A percentile compares a stretch with the other conserved stretches of the same genome.
These are phyloP conservation scores for Axinella damicornis DNA, from an alignment of 37 sponge, comb jelly and placozoan species.

Conservation along the genomic window DNA sequence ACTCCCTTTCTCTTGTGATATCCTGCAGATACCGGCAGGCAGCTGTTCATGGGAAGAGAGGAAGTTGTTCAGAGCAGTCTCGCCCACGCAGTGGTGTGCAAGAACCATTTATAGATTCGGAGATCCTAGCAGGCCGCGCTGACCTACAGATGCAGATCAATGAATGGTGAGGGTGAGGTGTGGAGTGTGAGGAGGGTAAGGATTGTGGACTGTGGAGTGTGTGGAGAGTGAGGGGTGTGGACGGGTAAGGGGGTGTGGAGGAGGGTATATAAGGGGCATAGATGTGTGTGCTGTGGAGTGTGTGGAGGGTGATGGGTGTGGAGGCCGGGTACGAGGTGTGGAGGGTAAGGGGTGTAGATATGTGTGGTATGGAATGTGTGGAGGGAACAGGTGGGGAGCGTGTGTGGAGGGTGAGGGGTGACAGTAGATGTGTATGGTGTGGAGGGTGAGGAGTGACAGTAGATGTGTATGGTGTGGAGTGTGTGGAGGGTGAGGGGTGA, in stretches of 20 bases:
- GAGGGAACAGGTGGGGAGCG: too few species aligned
- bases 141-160: conserved; percentile 49
- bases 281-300: too few species aligned
- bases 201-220: neutral
- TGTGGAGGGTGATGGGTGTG: neutral
- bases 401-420: too few species aligned
- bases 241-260: too few species aligned
- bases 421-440: too few species aligned
- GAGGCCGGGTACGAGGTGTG: neutral
- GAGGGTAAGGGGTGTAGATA: too few species aligned
- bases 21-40: conserved; percentile 29
- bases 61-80: neutral
- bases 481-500: too few species aligned
- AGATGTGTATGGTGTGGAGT: too few species aligned
- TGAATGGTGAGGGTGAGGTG: conserved; percentile 58
- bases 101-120: conserved; percentile 47
- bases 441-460: too few species aligned
- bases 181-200: too few species aligned
- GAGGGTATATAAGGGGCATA: too few species aligned
- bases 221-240: neutral
- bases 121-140: conserved; percentile 18
- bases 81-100: conserved; percentile 23
- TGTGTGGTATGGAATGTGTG: too few species aligned
- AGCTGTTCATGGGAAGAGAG: conserved; percentile 8
- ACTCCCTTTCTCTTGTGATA: neutral